Conservation (phyloP, 2,113 vertebrate genomes). For the Gnathochromis pfefferi region DNA sequence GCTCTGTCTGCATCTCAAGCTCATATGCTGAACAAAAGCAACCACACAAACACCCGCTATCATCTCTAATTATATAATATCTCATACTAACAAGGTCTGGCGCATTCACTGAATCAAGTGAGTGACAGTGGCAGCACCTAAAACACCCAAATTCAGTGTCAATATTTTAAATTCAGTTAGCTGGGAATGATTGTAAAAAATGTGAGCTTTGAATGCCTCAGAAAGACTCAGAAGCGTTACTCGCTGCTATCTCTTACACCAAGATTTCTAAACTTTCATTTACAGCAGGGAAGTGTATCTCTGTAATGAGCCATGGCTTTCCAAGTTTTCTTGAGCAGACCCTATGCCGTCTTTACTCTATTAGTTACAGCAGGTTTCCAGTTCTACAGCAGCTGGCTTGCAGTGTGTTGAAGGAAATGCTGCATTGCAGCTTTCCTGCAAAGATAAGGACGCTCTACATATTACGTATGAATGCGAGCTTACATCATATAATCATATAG, state of each 20-base stretch:
- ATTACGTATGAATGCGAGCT: conserved; percentile 18
- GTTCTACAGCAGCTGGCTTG: conserved; percentile 18
- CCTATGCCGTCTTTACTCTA: conserved; percentile 18
- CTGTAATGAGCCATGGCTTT: conserved; percentile 13
- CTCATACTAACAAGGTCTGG: background rate
- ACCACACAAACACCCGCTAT: background rate
- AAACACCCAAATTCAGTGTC: background rate
- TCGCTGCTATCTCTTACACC: background rate
- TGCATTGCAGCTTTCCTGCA: conserved; percentile 70
- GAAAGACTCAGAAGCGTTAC: background rate
- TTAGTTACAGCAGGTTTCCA: conserved; percentile 26
- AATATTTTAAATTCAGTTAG: background rate
- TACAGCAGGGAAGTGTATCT: background rate
- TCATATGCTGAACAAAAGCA: background rate
- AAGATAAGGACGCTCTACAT: conserved; percentile 28
- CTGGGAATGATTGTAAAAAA: background rate
- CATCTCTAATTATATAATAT: background rate
- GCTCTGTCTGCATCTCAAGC: background rate
- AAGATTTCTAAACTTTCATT: conserved; percentile 6
- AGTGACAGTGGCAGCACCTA: background rate
- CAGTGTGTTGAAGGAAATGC: conserved; percentile 48
- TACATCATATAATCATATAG: conserved; percentile 9
- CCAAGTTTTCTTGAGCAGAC: background rate
- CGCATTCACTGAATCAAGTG: background rate
- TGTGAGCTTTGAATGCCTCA: background rate